phyloP scores from a whole-genome alignment of 2,797 vertebrate genomes.

The Liparis tanakae region DNA sequence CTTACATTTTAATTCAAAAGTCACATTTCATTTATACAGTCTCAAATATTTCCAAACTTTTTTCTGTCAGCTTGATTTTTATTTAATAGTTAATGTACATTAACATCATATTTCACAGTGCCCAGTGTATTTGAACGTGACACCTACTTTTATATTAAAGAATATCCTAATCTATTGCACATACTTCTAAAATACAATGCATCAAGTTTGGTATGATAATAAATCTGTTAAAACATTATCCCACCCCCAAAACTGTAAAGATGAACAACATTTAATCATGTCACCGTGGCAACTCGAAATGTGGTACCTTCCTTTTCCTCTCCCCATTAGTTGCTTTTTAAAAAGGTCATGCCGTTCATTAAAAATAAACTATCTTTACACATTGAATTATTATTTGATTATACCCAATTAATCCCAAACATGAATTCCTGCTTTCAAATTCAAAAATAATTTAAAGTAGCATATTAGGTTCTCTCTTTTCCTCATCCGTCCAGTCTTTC shows the following conservation, averaged over 20 bases:
- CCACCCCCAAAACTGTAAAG: neutral
- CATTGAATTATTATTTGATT: conserved; percentile 2
- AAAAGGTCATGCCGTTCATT: neutral
- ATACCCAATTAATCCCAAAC: conserved; percentile 20
- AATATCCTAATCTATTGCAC: conserved; percentile 15
- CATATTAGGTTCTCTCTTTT: neutral
- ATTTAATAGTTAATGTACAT: neutral
- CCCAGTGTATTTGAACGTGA: neutral
- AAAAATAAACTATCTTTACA: neutral
- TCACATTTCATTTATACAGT: neutral
- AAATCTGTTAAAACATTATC: conserved; percentile 1
- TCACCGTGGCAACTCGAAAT: neutral
- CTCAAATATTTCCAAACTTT: neutral
- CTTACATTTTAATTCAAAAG: neutral
- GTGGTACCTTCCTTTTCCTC: conserved; percentile 3
- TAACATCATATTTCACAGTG: neutral
- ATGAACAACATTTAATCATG: conserved; percentile 11
- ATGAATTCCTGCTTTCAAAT: conserved; percentile 17
- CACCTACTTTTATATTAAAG: neutral
- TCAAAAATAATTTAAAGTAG: neutral
- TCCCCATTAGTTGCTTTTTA: conserved; percentile 17
- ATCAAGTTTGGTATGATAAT: neutral
- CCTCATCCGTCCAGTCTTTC: neutral
- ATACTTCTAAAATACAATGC: conserved; percentile 9
- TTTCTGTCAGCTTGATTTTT: neutral